phyloP scores from a whole-genome alignment of 92 coral and sea anemone genomes.

The Paramuricea clavata region DNA sequence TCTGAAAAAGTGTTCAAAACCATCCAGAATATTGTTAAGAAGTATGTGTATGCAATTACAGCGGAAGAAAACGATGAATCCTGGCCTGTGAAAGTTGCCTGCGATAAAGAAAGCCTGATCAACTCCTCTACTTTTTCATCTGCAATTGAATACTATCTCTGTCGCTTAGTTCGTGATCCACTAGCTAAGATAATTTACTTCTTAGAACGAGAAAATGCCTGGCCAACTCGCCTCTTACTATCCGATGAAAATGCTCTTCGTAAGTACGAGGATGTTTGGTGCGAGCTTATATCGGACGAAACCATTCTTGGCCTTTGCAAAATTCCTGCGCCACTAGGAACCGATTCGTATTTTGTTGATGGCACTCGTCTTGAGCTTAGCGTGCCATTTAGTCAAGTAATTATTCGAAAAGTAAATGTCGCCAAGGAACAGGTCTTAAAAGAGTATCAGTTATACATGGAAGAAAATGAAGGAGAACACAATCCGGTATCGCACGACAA shows the following conservation, averaged over 20 bases:
- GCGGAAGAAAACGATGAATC: slow-evolving; percentile 37
- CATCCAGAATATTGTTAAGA: slow-evolving; percentile 35
- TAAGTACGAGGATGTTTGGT: slow-evolving; percentile 56
- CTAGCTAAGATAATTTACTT: slow-evolving; percentile 78
- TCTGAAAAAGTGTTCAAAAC: slow-evolving; percentile 25
- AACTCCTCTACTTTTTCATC: slow-evolving; percentile 63
- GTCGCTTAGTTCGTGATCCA: slow-evolving; percentile 50
- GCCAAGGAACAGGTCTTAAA: slow-evolving; percentile 70
- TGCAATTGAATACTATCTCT: slow-evolving; percentile 55
- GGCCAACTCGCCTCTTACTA: slow-evolving; percentile 57
- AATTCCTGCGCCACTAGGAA: slow-evolving; percentile 86
- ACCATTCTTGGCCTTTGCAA: slow-evolving; percentile 69
- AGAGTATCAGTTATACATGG: slow-evolving; percentile 67
- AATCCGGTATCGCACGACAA: slow-evolving; percentile 18
- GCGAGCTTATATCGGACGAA: slow-evolving; percentile 58
- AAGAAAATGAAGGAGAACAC: slow-evolving; percentile 69
- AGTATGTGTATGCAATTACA: slow-evolving; percentile 15
- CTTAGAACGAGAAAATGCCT: slow-evolving; percentile 88
- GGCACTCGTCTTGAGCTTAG: slow-evolving; percentile 61
- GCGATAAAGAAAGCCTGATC: slow-evolving; percentile 49
- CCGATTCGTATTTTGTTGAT: slow-evolving; percentile 78
- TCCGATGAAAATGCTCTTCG: slow-evolving; percentile 6
- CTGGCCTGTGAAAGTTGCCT: slow-evolving; percentile 68
- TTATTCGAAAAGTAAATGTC: slow-evolving; percentile 71
- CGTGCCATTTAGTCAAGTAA: slow-evolving; percentile 77